Percentiles rank a stretch among this genome's conserved stretches.
Evolutionary conservation across 2,113 vertebrate species (phyloP).

Genomic region (Crotalus tigris): DNA sequence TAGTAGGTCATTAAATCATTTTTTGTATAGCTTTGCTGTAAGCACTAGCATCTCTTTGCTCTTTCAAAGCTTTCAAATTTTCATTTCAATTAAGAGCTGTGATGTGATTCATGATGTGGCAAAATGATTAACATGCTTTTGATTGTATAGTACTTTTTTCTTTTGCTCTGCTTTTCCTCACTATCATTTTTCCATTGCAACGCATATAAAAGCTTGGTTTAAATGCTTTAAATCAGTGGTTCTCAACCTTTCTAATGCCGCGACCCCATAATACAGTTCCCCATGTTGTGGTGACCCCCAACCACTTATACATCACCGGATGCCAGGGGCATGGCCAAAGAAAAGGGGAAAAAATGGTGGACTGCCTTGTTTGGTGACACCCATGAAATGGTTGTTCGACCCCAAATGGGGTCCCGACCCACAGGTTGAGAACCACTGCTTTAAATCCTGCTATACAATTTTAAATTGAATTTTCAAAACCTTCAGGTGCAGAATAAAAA

Average conservation of each 20-base stretch:
- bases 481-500: background rate
- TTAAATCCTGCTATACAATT: slow-evolving; percentile 22
- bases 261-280: too few species aligned
- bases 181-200: slow-evolving; percentile 31
- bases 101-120: slow-evolving; percentile 63
- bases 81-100: slow-evolving; percentile 70
- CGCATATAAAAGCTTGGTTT: slow-evolving; percentile 40
- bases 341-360: too few species aligned
- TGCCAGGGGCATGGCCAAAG: too few species aligned
- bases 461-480: slow-evolving; percentile 7
- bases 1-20: slow-evolving; percentile 72
- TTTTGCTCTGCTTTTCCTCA: slow-evolving; percentile 14
- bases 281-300: too few species aligned
- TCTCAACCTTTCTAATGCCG: too few species aligned
- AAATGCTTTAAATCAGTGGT: slow-evolving; percentile 26
- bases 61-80: slow-evolving; percentile 59
- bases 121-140: slow-evolving; percentile 68
- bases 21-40: slow-evolving; percentile 67
- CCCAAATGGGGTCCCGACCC: too few species aligned
- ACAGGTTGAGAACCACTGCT: background rate
- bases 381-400: too few species aligned
- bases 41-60: slow-evolving; percentile 66
- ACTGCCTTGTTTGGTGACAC: too few species aligned
- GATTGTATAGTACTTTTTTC: slow-evolving; percentile 23
- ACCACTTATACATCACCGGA: too few species aligned